A percentile compares a stretch with the other conserved stretches of the same genome.
Evolutionary conservation across 2,113 vertebrate genomes (phyloP).

Genomic region (Zosterops japonicus): DNA sequence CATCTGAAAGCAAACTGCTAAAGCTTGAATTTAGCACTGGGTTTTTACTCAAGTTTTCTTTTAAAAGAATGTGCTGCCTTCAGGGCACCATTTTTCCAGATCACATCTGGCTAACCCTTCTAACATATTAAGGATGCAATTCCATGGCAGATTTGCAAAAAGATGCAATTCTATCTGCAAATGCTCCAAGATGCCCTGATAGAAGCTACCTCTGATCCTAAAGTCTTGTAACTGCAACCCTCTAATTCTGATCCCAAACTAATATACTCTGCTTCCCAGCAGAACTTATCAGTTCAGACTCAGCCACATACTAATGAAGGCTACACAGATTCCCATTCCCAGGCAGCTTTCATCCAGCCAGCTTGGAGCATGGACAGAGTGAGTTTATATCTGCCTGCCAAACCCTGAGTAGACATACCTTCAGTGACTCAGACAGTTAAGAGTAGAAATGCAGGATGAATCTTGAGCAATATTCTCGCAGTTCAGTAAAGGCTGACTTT

Average conservation of each 20-base stretch:
- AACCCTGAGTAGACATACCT: slow-evolving; percentile 41
- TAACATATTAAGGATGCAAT: not conserved
- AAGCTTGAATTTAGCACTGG: not conserved
- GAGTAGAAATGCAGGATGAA: not conserved
- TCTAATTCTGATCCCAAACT: not conserved
- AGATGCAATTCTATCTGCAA: not conserved
- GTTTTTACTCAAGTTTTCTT: not conserved
- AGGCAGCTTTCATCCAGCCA: slow-evolving; percentile 13
- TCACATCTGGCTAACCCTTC: not conserved
- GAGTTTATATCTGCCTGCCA: slow-evolving; percentile 13
- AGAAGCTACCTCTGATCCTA: not conserved
- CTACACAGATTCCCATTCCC: not conserved
- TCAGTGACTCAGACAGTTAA: slow-evolving; percentile 23
- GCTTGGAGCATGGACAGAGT: not conserved
- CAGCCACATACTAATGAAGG: not conserved
- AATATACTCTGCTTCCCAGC: not conserved
- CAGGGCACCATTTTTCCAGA: not conserved
- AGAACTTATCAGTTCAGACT: not conserved
- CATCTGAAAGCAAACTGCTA: not conserved
- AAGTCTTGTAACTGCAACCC: not conserved
- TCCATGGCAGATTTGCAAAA: not conserved
- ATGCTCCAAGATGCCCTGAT: not conserved
- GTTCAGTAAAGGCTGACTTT: not conserved
- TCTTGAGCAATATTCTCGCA: slow-evolving; percentile 11
- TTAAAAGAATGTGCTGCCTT: not conserved